phyloP scores from a whole-genome alignment of 2,113 vertebrate species.

The Microtus montanus region DNA sequence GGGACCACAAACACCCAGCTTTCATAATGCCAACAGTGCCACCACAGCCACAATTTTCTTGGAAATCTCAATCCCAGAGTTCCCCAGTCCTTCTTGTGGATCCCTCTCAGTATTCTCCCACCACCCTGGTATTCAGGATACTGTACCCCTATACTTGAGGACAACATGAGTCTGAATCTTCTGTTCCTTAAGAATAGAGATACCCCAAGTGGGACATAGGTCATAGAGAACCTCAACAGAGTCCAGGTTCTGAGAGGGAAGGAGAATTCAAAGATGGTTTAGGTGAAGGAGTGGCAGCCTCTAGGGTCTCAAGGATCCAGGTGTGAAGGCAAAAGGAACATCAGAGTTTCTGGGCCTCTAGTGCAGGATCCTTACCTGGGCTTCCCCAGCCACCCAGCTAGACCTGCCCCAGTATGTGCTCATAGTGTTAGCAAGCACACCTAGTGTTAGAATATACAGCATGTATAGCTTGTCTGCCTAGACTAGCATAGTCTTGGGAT shows the following conservation, averaged over 20 bases:
- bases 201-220: background rate
- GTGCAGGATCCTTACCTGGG: background rate
- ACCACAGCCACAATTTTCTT: background rate
- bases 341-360: background rate
- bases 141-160: background rate
- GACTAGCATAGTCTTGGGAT: background rate
- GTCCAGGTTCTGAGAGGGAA: background rate
- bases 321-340: background rate
- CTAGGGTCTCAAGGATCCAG: background rate
- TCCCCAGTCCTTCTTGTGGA: background rate
- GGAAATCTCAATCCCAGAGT: background rate
- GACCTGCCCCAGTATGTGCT: too few relatives aligned
- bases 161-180: background rate
- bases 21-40: background rate
- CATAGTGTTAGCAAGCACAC: background rate
- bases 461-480: background rate
- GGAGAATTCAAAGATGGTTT: background rate
- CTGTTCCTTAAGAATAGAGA: background rate
- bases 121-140: background rate
- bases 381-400: too few relatives aligned
- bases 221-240: background rate
- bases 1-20: background rate
- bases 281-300: background rate
- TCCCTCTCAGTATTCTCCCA: background rate
- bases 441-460: background rate